Evolutionary conservation across 2,113 vertebrate species (phyloP).

Genomic region (Sinosuthora webbiana): DNA sequence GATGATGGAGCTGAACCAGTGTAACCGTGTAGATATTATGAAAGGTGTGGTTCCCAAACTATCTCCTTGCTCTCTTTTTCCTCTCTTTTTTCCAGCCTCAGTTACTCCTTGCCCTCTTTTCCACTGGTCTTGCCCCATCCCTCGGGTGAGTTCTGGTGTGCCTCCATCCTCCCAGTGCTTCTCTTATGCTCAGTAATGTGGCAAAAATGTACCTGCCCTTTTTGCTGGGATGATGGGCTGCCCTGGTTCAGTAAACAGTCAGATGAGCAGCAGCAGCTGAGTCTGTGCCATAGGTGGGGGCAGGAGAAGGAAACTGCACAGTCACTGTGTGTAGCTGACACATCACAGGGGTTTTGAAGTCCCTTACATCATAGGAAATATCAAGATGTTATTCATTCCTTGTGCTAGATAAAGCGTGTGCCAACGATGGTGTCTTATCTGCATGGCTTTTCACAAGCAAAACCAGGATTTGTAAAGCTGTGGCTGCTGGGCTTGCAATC

Average conservation of each 20-base stretch:
- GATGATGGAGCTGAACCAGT: neutral
- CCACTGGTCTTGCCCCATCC: neutral
- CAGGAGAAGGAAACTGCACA: neutral
- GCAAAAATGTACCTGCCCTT: neutral
- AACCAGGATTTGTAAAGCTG: neutral
- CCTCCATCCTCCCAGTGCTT: neutral
- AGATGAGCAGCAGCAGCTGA: neutral
- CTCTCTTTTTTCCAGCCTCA: neutral
- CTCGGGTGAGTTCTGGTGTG: neutral
- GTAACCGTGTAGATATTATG: accelerated
- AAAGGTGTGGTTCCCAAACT: neutral
- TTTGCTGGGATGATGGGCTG: neutral
- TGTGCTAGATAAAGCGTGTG: neutral
- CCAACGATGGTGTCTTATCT: neutral
- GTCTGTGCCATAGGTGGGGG: accelerated
- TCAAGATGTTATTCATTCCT: neutral
- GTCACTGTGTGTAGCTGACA: neutral
- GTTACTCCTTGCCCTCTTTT: neutral
- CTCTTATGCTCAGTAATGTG: neutral
- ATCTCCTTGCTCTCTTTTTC: neutral
- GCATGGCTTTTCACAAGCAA: neutral
- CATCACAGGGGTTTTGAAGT: neutral
- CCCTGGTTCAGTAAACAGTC: neutral
- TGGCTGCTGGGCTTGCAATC: neutral
- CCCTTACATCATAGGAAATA: neutral